Base-by-base conservation (phyloP, 1,140 invertebrate genomes). In the Trypoxylus dichotomus region DNA sequence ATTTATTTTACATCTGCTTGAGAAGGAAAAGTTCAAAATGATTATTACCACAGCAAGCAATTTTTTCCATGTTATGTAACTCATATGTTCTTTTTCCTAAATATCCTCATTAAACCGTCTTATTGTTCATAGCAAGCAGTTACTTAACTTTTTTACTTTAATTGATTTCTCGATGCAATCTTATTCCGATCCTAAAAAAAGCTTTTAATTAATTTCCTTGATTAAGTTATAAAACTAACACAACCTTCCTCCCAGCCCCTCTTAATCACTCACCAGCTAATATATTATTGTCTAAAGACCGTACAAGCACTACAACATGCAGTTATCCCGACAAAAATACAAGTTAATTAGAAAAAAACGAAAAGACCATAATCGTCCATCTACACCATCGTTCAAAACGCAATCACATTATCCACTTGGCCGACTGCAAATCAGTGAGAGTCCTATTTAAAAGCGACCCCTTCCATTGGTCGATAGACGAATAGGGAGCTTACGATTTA, bases 141-240 rank as follows among this genome's bases (percentile, higher is more conserved):
- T 37, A 37, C 1, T 8, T 8, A 37, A 7, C 10, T 37, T 37
- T 37, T 37, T 5, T 37, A 37, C 1, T 8, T 37, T 37, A 37
- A 19, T 19, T 54, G 19, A 54, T 54, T 15, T 3, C 13, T 19
- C 19, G 19, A 54, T n/a, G 47, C 6, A 54, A 54, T 54, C 47
- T 19, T 19, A 78, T 76, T 74, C 19, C 19, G 13, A 54, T 54
- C 47, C 19, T 54, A 6, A 54, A 54, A 63, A 24, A 24, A 27
- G 7, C 73, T 74, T 75, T 72, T 47, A 58, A 72, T 80, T 54
- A 54, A 19, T 54, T 54, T 19, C 47, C 19, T 58, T 84, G 84
- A 85, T 84, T 85, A 83, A 85, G 81, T 82, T 82, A 84, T 83
- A 85, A 84, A 82, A 84, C 84, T 83, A 83, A 24, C 60, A 27